phyloP scores from a whole-genome alignment of 1,140 invertebrate genomes.

The Globodera rostochiensis region DNA sequence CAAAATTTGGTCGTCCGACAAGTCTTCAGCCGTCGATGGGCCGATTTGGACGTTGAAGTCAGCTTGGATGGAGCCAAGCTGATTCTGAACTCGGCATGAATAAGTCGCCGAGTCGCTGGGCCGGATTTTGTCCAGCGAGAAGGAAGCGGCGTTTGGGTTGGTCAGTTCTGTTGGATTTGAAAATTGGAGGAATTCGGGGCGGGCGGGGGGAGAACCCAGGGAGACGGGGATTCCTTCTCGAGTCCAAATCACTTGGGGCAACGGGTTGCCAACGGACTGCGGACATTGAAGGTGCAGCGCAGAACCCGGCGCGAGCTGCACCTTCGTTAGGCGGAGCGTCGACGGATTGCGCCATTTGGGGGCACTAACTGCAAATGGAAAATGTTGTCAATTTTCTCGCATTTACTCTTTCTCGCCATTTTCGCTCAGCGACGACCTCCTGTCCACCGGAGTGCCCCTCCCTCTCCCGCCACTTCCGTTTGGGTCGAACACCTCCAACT shows the following conservation, averaged over 20 bases:
- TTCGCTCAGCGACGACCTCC: conserved; percentile 10
- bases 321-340: neutral
- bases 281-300: conserved; percentile 31
- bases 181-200: neutral
- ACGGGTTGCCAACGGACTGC: conserved; percentile 30
- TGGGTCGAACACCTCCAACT: conserved; percentile 34
- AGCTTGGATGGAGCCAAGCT: conserved; percentile 62
- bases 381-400: neutral
- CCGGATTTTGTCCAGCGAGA: conserved; percentile 25
- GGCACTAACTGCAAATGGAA: conserved; percentile 19
- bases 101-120: conserved; percentile 67
- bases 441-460: neutral
- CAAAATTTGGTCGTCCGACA: conserved; percentile 6
- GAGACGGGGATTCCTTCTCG: conserved; percentile 19
- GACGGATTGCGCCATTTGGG: conserved; percentile 30
- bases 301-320: neutral
- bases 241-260: conserved; percentile 37
- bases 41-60: conserved; percentile 27
- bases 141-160: conserved; percentile 28
- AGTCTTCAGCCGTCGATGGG: neutral
- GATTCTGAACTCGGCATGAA: conserved; percentile 67
- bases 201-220: conserved; percentile 23
- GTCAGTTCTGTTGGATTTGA: conserved; percentile 32
- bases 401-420: neutral
- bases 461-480: neutral